Percentiles rank a stretch among this genome's conserved stretches.
Conservation (phyloP, 2,113 vertebrate species). For the Holacanthus passer region DNA sequence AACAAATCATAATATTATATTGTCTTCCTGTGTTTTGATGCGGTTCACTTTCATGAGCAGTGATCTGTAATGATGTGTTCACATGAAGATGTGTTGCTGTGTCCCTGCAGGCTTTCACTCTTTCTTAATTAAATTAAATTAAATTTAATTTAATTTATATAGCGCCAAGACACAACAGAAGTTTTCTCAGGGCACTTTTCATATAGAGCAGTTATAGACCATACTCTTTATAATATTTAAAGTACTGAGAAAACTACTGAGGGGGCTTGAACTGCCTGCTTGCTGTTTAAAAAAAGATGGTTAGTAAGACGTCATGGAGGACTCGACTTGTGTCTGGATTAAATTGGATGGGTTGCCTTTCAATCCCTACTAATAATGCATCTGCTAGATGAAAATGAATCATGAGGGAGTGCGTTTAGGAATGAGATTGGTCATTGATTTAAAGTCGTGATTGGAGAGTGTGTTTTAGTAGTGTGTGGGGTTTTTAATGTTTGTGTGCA, state of each 20-base stretch:
- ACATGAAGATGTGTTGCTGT: background rate
- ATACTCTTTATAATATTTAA: too few relatives aligned
- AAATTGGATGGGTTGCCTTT: slow-evolving; percentile 51
- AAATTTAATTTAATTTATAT: too few relatives aligned
- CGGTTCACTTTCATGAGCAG: background rate
- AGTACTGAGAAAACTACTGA: slow-evolving; percentile 5
- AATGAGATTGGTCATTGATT: slow-evolving; percentile 62
- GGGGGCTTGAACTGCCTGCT: background rate
- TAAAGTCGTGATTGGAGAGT: slow-evolving; percentile 38
- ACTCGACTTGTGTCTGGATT: slow-evolving; percentile 10
- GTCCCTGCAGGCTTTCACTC: slow-evolving; percentile 16
- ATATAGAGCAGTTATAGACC: too few relatives aligned
- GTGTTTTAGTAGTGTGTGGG: slow-evolving; percentile 6
- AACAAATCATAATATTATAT: background rate
- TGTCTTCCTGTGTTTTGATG: background rate
- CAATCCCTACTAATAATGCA: slow-evolving; percentile 53
- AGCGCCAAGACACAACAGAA: too few relatives aligned
- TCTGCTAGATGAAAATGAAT: slow-evolving; percentile 66
- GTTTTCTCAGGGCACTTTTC: too few relatives aligned
- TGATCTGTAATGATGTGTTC: background rate
- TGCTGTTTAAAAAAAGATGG: slow-evolving; percentile 19
- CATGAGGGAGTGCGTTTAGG: slow-evolving; percentile 9
- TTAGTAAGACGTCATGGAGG: slow-evolving; percentile 37
- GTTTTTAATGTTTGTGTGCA: slow-evolving; percentile 15
- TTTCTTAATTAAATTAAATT: slow-evolving; percentile 42